Base-by-base conservation (phyloP, 2,113 vertebrate genomes). In the Melanostigma gelatinosum region DNA sequence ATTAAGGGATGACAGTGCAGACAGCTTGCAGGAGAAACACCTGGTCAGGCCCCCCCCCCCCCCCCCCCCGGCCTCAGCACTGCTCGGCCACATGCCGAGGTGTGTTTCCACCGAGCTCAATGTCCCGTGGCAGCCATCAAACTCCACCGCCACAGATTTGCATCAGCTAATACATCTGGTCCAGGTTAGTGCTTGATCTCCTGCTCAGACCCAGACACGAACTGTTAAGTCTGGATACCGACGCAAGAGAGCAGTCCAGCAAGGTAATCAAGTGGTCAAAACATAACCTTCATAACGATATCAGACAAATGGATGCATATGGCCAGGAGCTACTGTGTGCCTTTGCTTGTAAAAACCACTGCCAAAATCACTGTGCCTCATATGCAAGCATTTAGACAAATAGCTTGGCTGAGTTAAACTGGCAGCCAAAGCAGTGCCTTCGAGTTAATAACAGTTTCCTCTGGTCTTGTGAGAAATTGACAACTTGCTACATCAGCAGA, bases 351-450 rank as follows among this genome's bases (percentile, higher is more conserved):
- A n/a, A 55, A 11, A 52, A 20, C 5, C 77, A 72, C 77, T 71
- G 80, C 70, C 80, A 81, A 72, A 87, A 84, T 85, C 36, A 22
- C 73, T 54, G 73, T 0, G 12, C 74, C 81, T 90, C 89, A 87
- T 84, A 73, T 90, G 88, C 75, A 72, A 76, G 79, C 84, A 78
- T 75, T 92, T 90, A 90, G 77, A 91, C 77, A 79, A 90, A 90
- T 80, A 83, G 72, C 79, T 79, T 24, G 55, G 80, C 64, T 84
- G 72, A 84, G 60, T 67, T 68, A 24, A 77, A 85, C 75, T 84
- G 89, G 89, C 88, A 85, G 83, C 66, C 40, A 62, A 62, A 80
- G 72, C 75, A 22, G 58, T 71, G 84, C 46, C 71, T 88, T 80
- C 27, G 70, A 84, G 40, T 87, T 90, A 87, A 84, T 88, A 84